Percentiles rank a stretch among this genome's conserved stretches.
Evolutionary conservation across 23 tunicate genomes (phyloP).

Genomic region (Styela clava): DNA sequence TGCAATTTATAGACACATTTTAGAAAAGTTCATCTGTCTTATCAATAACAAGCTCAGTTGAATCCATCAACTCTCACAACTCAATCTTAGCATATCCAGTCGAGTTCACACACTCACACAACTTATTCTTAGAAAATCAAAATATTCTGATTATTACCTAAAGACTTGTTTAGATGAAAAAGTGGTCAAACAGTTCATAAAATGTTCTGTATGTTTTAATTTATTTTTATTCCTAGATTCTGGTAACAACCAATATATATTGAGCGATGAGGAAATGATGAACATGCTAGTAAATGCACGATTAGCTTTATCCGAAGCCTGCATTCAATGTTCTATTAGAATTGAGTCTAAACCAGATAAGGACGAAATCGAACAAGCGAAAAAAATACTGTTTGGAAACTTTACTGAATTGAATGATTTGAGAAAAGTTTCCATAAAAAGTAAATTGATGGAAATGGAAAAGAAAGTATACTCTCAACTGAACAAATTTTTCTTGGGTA

Average conservation of each 20-base stretch:
- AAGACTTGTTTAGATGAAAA: too few relatives aligned
- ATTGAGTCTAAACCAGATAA: background rate
- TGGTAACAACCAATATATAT: background rate
- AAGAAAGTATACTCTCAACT: background rate
- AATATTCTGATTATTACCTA: too few relatives aligned
- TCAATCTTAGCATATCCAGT: too few relatives aligned
- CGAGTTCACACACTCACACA: too few relatives aligned
- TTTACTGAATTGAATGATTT: background rate
- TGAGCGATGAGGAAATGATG: constrained; percentile 6
- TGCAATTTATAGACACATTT: too few relatives aligned
- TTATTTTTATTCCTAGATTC: too few relatives aligned
- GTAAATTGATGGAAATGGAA: background rate
- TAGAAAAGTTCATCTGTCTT: too few relatives aligned
- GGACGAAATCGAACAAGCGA: background rate
- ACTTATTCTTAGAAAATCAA: too few relatives aligned
- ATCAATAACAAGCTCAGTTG: too few relatives aligned
- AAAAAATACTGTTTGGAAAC: background rate
- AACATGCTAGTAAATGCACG: background rate
- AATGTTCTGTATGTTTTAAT: too few relatives aligned
- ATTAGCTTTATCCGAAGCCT: background rate
- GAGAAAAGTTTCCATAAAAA: background rate
- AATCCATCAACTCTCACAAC: too few relatives aligned
- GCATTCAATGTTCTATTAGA: background rate
- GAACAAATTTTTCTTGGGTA: background rate
- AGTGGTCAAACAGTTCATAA: too few relatives aligned